These are phyloP conservation scores for Symphodus melops DNA, from an alignment of 2,113 vertebrate species.

Conservation along the genomic window DNA sequence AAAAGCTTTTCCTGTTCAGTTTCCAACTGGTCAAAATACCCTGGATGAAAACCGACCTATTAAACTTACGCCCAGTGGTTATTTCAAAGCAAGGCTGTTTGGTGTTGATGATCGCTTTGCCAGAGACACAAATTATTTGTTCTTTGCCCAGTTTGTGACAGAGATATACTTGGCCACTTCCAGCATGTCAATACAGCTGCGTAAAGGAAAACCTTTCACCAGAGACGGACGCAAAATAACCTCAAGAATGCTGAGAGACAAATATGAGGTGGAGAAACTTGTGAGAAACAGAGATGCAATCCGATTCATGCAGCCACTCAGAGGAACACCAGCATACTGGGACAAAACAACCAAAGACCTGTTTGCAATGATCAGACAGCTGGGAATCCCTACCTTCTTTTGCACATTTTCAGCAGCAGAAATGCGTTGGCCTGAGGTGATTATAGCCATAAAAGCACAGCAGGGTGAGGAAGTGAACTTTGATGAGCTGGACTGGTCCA, in stretches of 20 bases:
- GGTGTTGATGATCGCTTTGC: constrained; percentile 42
- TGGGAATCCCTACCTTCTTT: constrained; percentile 28
- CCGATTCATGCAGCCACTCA: constrained; percentile 44
- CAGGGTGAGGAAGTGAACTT: constrained; percentile 29
- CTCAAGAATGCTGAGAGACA: constrained; percentile 8
- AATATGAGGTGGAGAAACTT: constrained; percentile 1
- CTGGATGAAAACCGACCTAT: constrained; percentile 15
- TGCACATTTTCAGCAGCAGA: constrained; percentile 42
- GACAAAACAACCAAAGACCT: constrained; percentile 31
- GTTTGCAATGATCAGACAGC: constrained; percentile 34
- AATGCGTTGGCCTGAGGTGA: constrained; percentile 42
- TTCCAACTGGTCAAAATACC: constrained; percentile 43
- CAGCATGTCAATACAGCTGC: constrained; percentile 34
- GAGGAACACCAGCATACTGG: constrained; percentile 41
- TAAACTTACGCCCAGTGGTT: constrained; percentile 36
- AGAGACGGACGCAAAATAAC: constrained; percentile 49
- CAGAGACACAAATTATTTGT: constrained; percentile 41
- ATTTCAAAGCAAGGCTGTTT: constrained; percentile 41
- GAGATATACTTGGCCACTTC: constrained; percentile 37
- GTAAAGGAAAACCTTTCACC: constrained; percentile 37
- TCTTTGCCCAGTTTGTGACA: constrained; percentile 47
- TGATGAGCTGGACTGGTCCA: constrained; percentile 13
- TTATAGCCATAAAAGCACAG: constrained; percentile 36
- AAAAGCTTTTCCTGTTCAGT: constrained; percentile 36
- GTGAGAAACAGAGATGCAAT: constrained; percentile 16